phyloP scores from a whole-genome alignment of 2,888 invertebrate genomes.

The Patella ulyssiponensis region DNA sequence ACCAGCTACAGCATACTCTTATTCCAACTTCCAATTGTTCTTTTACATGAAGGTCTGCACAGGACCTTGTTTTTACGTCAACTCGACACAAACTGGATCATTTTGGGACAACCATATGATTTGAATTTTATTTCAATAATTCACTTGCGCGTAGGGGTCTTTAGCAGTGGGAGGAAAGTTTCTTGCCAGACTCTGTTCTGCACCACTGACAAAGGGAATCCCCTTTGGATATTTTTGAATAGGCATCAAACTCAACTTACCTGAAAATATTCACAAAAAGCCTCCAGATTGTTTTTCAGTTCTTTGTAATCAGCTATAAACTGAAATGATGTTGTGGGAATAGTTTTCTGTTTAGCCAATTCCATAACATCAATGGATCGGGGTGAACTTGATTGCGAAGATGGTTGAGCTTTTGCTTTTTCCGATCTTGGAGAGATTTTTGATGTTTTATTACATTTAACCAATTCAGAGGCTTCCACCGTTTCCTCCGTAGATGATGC shows the following conservation, averaged over 20 bases:
- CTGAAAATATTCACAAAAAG: slow-evolving; percentile 65
- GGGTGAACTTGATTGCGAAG: background rate
- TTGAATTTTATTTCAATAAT: no score
- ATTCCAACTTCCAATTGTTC: background rate
- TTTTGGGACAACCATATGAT: no score
- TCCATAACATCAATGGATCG: slow-evolving; percentile 10
- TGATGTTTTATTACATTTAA: background rate
- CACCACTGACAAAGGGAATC: no score
- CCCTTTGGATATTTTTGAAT: background rate
- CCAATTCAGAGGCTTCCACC: background rate
- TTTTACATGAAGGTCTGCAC: background rate
- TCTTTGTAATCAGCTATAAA: slow-evolving; percentile 66
- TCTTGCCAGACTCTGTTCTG: no score
- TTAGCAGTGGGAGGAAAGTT: no score
- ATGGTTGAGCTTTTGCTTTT: background rate
- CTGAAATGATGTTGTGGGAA: slow-evolving; percentile 62
- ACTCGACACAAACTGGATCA: no score
- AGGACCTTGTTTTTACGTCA: no score
- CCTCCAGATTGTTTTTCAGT: slow-evolving; percentile 53
- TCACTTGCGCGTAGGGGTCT: no score
- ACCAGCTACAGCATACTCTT: background rate
- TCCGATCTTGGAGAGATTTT: background rate
- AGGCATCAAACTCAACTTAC: slow-evolving; percentile 40
- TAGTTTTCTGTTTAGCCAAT: slow-evolving; percentile 21
- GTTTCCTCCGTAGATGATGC: background rate